A percentile compares a stretch with the other conserved stretches of the same genome.
Conservation (phyloP, 2,113 vertebrate genomes). For the Chaetops frenatus region DNA sequence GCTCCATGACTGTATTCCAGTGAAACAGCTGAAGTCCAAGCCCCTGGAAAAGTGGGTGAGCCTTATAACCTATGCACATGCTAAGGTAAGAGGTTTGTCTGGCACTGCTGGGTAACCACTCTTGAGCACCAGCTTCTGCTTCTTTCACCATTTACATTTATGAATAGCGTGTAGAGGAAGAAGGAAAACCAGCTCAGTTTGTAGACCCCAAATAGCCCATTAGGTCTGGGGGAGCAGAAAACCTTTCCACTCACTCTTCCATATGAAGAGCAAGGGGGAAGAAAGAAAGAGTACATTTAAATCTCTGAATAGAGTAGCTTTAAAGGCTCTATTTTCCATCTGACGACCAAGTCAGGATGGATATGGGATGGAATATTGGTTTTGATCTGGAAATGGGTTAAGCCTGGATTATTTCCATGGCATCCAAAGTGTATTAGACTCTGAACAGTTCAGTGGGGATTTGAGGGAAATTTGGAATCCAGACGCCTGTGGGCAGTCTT, state of each 20-base stretch:
- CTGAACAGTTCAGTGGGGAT: neutral
- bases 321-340: neutral
- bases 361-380: neutral
- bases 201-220: neutral
- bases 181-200: neutral
- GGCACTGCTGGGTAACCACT: neutral
- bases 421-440: neutral
- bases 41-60: constrained; percentile 82
- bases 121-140: neutral
- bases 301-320: neutral
- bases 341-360: neutral
- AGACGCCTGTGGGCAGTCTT: neutral
- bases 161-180: neutral
- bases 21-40: constrained; percentile 79
- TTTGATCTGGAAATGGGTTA: neutral
- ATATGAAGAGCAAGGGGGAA: neutral
- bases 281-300: neutral
- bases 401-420: neutral
- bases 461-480: neutral
- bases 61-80: constrained; percentile 75
- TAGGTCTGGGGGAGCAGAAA: neutral
- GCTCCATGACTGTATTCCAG: constrained; percentile 80
- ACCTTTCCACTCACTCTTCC: neutral
- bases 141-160: neutral
- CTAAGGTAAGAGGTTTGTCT: constrained; percentile 75